phyloP scores from a whole-genome alignment of 2,797 vertebrate species.

The Myotis vivesi region DNA sequence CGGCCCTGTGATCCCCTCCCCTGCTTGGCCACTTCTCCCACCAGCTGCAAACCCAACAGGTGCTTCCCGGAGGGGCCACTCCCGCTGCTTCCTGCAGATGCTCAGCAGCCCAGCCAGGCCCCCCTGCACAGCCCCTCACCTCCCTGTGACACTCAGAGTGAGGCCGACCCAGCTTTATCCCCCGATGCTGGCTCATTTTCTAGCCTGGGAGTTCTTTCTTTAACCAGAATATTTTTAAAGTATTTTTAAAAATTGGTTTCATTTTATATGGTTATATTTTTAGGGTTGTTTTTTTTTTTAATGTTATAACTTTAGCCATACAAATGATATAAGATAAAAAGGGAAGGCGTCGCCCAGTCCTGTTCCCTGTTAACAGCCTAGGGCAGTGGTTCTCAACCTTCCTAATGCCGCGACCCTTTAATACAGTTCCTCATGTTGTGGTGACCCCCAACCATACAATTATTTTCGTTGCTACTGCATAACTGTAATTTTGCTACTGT shows the following conservation, averaged over 20 bases:
- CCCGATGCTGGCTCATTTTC: background rate
- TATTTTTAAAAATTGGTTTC: background rate
- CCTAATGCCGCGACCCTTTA: too few relatives aligned
- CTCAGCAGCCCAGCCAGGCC: background rate
- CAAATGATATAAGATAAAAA: background rate
- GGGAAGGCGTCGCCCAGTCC: background rate
- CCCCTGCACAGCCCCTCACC: background rate
- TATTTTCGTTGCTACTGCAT: too few relatives aligned
- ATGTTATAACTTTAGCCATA: background rate
- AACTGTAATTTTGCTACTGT: too few relatives aligned
- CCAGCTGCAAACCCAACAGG: background rate
- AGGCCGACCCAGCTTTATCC: background rate
- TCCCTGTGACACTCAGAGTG: background rate
- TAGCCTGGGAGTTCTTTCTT: background rate
- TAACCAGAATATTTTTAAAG: background rate
- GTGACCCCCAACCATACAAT: too few relatives aligned
- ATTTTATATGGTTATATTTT: slow-evolving; percentile 2
- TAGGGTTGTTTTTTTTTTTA: background rate
- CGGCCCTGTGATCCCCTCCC: background rate
- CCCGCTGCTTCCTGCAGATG: background rate
- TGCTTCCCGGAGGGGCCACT: background rate
- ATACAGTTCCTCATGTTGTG: too few relatives aligned
- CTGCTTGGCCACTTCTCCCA: background rate
- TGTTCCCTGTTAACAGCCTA: background rate
- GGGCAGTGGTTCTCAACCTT: too few relatives aligned